Base-by-base conservation (phyloP, 2,113 vertebrate genomes). In the Ranitomeya variabilis region DNA sequence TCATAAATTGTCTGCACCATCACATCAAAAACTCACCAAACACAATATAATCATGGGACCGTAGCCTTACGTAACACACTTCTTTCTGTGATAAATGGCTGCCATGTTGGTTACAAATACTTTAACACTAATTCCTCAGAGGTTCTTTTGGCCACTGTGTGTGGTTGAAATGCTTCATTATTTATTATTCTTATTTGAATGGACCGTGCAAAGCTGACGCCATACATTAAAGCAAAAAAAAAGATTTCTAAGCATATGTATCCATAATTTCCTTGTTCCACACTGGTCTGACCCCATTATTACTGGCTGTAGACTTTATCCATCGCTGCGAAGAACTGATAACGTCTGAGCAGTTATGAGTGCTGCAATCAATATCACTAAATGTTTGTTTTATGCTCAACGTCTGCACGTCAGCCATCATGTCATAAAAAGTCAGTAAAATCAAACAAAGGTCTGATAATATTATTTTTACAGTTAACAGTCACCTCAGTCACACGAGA, bases 291-390 rank as follows among this genome's bases (percentile, higher is more conserved):
- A 3, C 4, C 57, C n/a, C 21, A 54, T 45, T 78, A n/a, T 54
- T 52, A 3, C 18, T 6, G 11, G 23, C 77, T 79, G 52, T 57
- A 79, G 77, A 79, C 60, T 51, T 79, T 87, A 80, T 55, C 51
- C 14, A 26, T n/a, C 15, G 45, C 3, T 86, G 31, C 7, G 21
- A 64, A 60, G 59, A 86, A 37, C 7, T 66, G 74, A 23, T 66
- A 52, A 76, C 6, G 59, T 45, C 18, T 67, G 81, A 83, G 81
- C 59, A 52, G 13, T 19, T 78, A 16, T 26, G 62, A 80, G 55
- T 67, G 21, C 60, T 54, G 60, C 51, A 80, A 87, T 87, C 85
- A 86, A 64, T 87, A 87, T 87, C 51, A 54, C 45, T 69, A 31
- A 87, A 31, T 80, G 51, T 78, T 73, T 85, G 14, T 9, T 37